Conservation (phyloP, 1,140 invertebrate genomes). For the Dendroctonus valens region DNA sequence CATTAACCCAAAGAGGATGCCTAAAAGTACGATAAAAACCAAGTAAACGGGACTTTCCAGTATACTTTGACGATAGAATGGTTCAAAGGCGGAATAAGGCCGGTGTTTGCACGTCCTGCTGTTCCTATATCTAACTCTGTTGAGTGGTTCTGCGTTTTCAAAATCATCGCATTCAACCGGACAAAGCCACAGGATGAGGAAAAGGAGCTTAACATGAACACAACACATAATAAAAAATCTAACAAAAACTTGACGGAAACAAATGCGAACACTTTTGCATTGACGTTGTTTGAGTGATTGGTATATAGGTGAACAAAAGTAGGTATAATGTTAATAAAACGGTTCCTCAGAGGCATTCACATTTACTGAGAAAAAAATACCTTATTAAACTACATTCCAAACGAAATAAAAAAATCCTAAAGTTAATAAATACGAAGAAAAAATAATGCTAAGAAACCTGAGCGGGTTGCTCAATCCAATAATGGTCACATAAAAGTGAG, state of each 20-base stretch:
- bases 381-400: no score
- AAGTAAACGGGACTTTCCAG: conserved; percentile 17
- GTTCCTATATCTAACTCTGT: conserved; percentile 6
- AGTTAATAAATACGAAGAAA: no score
- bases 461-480: no score
- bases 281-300: neutral
- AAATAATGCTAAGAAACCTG: no score
- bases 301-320: no score
- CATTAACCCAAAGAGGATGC: conserved; percentile 21
- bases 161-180: neutral
- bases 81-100: conserved; percentile 20
- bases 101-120: conserved; percentile 14
- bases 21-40: conserved; percentile 23
- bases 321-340: no score
- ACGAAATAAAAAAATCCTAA: no score
- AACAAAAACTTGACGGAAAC: neutral
- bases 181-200: neutral
- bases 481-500: no score
- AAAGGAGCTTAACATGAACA: neutral
- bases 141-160: neutral
- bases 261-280: neutral
- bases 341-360: no score
- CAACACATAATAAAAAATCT: neutral
- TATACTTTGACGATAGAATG: conserved; percentile 24
- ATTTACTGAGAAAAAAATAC: no score